Conservation (phyloP, 2,888 invertebrate genomes). For the Penaeus monodon region DNA sequence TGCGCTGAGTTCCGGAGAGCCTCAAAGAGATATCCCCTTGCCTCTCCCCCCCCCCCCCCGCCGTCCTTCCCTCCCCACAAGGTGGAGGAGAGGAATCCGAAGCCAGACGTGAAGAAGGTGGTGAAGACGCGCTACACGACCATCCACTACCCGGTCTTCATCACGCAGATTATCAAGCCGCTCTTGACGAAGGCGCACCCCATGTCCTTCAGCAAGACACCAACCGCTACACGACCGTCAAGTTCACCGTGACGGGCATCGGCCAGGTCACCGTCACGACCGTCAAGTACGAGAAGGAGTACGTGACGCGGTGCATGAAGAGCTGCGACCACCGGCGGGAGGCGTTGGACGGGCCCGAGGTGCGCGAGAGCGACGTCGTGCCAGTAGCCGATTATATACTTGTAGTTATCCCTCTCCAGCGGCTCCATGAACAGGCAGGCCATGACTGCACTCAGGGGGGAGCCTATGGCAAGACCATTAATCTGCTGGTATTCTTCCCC, state of each 20-base stretch:
- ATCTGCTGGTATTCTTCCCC: too few species aligned
- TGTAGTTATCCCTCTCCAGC: too few species aligned
- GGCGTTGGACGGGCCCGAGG: slow-evolving; percentile 18
- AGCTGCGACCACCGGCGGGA: slow-evolving; percentile 51
- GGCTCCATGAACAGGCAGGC: too few species aligned
- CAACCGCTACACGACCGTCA: slow-evolving; percentile 62
- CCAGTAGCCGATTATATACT: slow-evolving; percentile 18
- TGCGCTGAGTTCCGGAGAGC: too few species aligned
- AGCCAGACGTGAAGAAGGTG: slow-evolving; percentile 61
- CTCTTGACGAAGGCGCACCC: slow-evolving; percentile 63
- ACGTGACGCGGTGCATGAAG: slow-evolving; percentile 63
- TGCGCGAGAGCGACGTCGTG: background rate
- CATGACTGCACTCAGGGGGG: too few species aligned
- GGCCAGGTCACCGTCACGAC: slow-evolving; percentile 64
- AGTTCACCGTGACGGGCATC: slow-evolving; percentile 64
- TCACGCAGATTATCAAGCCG: slow-evolving; percentile 64
- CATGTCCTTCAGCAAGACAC: slow-evolving; percentile 63
- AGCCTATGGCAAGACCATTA: too few species aligned
- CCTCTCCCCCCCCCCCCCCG: too few species aligned
- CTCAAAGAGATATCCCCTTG: too few species aligned
- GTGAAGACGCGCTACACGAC: slow-evolving; percentile 64
- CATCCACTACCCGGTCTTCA: slow-evolving; percentile 65
- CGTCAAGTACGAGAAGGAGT: slow-evolving; percentile 64
- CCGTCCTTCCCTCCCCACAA: background rate
- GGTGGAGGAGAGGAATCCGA: slow-evolving; percentile 63